A percentile compares a stretch with the other conserved stretches of the same genome.
Conservation (phyloP, 2,113 vertebrate genomes). For the Aphyosemion australe region DNA sequence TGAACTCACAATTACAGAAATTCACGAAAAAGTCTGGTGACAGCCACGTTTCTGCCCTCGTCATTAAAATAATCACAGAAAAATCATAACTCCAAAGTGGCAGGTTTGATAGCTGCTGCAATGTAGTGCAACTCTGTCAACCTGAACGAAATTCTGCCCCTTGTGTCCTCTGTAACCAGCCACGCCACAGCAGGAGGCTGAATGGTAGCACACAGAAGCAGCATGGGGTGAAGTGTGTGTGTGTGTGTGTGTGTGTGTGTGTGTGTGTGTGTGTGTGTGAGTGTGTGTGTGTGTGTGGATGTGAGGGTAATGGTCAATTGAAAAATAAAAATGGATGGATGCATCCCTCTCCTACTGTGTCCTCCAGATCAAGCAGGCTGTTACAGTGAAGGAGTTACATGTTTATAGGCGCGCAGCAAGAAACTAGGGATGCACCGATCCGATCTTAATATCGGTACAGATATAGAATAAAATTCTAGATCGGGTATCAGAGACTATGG, state of each 20-base stretch:
- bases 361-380: constrained; percentile 47
- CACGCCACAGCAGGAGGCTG: constrained; percentile 25
- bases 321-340: constrained; percentile 21
- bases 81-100: constrained; percentile 4
- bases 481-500: too few species aligned
- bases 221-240: constrained; percentile 37
- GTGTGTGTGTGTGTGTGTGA: constrained; percentile 10
- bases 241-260: not conserved
- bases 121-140: constrained; percentile 19
- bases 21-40: too few species aligned
- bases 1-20: constrained; percentile 4
- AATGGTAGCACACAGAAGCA: constrained; percentile 48
- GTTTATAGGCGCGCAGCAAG: constrained; percentile 14
- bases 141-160: constrained; percentile 33
- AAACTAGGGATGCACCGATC: too few species aligned
- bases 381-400: constrained; percentile 34
- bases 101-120: constrained; percentile 28
- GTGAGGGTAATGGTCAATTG: constrained; percentile 30
- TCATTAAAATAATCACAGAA: constrained; percentile 24
- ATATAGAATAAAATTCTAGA: too few species aligned
- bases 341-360: constrained; percentile 47
- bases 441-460: too few species aligned
- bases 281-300: not conserved
- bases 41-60: not conserved
- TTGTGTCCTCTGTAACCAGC: constrained; percentile 43